phyloP scores from a whole-genome alignment of 2,888 invertebrate species.

The Pollenia griseotomentosa region DNA sequence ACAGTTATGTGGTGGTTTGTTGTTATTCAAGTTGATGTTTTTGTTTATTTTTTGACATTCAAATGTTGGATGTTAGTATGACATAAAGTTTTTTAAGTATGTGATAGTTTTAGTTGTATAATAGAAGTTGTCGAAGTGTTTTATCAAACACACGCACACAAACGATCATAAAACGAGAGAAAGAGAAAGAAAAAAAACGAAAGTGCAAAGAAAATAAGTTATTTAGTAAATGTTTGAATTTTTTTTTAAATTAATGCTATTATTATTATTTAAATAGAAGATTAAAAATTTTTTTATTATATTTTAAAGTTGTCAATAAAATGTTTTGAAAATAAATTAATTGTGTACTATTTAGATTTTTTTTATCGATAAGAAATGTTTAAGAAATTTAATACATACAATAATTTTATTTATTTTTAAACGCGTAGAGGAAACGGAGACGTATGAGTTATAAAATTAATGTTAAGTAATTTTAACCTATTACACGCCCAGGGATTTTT shows the following conservation, averaged over 20 bases:
- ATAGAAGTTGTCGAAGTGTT: conserved; percentile 41
- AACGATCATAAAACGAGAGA: conserved; percentile 53
- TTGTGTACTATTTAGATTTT: too few relatives aligned
- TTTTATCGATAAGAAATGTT: too few relatives aligned
- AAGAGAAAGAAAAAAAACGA: conserved; percentile 41
- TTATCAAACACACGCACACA: conserved; percentile 45
- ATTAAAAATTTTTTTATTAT: background rate
- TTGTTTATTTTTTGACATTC: conserved; percentile 32
- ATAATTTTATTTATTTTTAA: too few relatives aligned
- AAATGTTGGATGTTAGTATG: conserved; percentile 44
- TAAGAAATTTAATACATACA: too few relatives aligned
- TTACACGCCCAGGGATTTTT: too few relatives aligned
- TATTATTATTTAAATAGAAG: too few relatives aligned
- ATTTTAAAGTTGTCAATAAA: background rate
- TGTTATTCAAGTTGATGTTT: conserved; percentile 58
- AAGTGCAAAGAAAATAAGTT: conserved; percentile 53
- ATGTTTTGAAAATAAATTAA: background rate
- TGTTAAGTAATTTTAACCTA: too few relatives aligned
- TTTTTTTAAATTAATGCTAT: background rate
- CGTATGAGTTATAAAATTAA: too few relatives aligned
- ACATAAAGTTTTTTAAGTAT: conserved; percentile 13
- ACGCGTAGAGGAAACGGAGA: too few relatives aligned
- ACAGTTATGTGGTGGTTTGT: background rate
- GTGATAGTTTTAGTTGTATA: conserved; percentile 18
- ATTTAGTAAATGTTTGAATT: conserved; percentile 29